phyloP scores from a whole-genome alignment of 2,888 invertebrate genomes.

The Morpho achilles region DNA sequence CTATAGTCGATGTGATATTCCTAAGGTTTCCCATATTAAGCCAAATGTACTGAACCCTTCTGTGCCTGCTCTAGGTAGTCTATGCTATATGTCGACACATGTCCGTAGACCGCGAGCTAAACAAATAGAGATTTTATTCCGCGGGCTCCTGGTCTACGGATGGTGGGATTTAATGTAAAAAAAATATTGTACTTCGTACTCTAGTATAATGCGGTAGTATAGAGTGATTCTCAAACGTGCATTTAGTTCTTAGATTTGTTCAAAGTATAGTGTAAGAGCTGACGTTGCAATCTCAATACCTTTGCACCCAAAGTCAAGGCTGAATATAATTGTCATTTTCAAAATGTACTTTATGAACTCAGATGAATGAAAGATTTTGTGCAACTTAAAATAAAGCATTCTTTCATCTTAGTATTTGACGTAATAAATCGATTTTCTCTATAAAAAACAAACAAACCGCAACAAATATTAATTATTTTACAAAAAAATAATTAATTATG shows the following conservation, averaged over 20 bases:
- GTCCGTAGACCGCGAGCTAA: conserved; percentile 16
- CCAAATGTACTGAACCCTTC: conserved; percentile 78
- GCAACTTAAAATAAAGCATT: no score
- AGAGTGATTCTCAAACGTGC: conserved; percentile 31
- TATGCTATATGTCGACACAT: conserved; percentile 39
- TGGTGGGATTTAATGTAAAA: conserved; percentile 18
- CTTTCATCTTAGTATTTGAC: no score
- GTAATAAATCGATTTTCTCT: no score
- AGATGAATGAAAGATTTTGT: no score
- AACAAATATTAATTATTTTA: no score
- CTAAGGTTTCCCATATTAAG: conserved; percentile 70
- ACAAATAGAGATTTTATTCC: conserved; percentile 2
- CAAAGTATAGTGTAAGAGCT: conserved; percentile 14
- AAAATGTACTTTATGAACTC: no score
- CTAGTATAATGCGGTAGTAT: conserved; percentile 30
- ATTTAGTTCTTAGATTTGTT: conserved; percentile 33
- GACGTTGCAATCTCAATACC: background rate
- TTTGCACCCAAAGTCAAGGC: no score
- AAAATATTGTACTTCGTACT: conserved; percentile 24
- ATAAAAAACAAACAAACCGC: no score
- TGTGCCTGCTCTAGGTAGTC: conserved; percentile 73
- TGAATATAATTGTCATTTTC: no score
- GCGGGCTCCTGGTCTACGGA: conserved; percentile 19
- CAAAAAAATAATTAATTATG: no score
- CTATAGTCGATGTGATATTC: conserved; percentile 70